A percentile compares a stretch with the other conserved stretches of the same genome.
phyloP scores from a whole-genome alignment of 2,113 vertebrate species.

The Dromiciops gliroides region DNA sequence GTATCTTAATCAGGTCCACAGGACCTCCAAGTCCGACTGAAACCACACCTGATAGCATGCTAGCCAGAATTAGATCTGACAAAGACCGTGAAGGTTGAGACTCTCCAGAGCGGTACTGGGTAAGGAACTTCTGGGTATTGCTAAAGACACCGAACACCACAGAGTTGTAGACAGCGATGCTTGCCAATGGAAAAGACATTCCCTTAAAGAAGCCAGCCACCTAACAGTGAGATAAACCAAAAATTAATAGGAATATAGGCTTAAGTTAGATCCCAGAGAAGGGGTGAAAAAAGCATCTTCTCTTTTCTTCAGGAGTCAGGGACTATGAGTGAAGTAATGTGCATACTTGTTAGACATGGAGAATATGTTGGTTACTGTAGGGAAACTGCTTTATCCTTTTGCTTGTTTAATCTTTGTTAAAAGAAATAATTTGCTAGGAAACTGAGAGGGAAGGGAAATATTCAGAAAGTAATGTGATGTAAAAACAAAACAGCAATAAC shows the following conservation, averaged over 20 bases:
- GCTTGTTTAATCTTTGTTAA: neutral
- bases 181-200: conserved; percentile 97
- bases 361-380: neutral
- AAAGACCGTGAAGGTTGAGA: conserved; percentile 73
- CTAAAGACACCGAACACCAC: conserved; percentile 95
- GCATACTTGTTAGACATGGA: neutral
- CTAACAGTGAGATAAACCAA: conserved; percentile 79
- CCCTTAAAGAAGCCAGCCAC: conserved; percentile 95
- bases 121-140: conserved; percentile 89
- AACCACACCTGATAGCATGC: conserved; percentile 88
- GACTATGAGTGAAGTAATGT: neutral
- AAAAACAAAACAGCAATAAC: neutral
- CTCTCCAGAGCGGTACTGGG: conserved; percentile 84
- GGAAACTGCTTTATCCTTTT: neutral
- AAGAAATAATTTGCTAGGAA: neutral
- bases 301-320: neutral
- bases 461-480: neutral
- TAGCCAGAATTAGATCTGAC: conserved; percentile 89
- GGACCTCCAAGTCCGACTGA: conserved; percentile 92
- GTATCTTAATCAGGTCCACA: conserved; percentile 96
- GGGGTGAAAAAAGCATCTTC: neutral
- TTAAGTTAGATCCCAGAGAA: neutral
- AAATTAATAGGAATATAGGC: neutral
- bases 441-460: neutral
- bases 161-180: conserved; percentile 93